Evolutionary conservation across 2,797 vertebrate species (phyloP), one percentile per base, ranked within the genome.

Genomic region (Choloepus didactylus): DNA sequence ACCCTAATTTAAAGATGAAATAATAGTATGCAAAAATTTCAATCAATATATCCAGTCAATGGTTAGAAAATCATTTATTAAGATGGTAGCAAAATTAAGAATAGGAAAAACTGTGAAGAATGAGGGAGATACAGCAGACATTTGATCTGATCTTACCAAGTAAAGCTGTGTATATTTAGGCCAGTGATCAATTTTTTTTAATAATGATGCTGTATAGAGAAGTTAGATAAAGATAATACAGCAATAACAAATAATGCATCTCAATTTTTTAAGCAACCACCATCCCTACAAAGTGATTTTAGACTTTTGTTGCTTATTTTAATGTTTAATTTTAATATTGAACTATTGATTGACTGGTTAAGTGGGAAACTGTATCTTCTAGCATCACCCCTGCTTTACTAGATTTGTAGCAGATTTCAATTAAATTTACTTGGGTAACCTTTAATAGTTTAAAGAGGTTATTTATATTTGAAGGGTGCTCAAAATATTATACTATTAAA

Each of bases 401-500:
- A 69, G 31, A 93, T 96, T 98, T 98, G 44, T 96, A 98, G 94
- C 27, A 94, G 59, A 96, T 87, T 95, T 21, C 95, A 97, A 97
- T 89, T 41, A 94, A 95, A 97, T 98, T 97, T 97, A 96, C 84
- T 97, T 87, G 97, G 95, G 87, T 98, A 98, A 97, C 46, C 67
- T 97, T 98, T 97, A 98, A 87, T 93, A 97, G 93, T 96, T 98
- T 97, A 97, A 98, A 79, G 76, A 96, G 94, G 93, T 98, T 98
- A 98, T 97, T 98, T 98, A 97, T 96, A 92, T 97, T 96, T 96
- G 96, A 98, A 98, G 97, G 93, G 87, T 98, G 69, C 91, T 98
- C 97, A 98, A 98, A 98, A 98, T 98, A 98, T 97, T 98, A 98
- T 96, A 97, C 66, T 91, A 96, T 96, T 98, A 98, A 98, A 98